These are phyloP conservation scores for Eufriesea mexicana DNA, from an alignment of 1,140 invertebrate genomes.

Conservation along the genomic window DNA sequence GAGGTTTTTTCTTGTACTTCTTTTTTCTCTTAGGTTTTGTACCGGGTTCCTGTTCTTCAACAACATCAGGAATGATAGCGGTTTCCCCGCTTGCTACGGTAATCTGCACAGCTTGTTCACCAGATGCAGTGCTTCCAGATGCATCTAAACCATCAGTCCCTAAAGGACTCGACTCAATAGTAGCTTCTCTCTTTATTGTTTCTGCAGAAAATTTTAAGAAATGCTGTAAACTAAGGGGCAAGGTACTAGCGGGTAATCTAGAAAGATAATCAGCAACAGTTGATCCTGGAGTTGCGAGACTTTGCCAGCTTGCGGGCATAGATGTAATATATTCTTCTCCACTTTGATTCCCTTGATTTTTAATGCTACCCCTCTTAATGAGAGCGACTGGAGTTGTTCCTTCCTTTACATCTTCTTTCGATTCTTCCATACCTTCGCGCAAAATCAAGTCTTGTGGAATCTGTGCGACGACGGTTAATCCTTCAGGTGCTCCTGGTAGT, in stretches of 20 bases:
- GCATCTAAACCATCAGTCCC: constrained; percentile 78
- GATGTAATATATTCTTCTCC: constrained; percentile 77
- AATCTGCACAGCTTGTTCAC: constrained; percentile 78
- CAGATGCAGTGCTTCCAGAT: constrained; percentile 72
- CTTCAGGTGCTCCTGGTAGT: constrained; percentile 82
- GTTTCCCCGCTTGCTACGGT: constrained; percentile 78
- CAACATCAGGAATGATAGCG: constrained; percentile 82
- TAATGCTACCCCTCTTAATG: constrained; percentile 82
- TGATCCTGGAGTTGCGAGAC: constrained; percentile 86
- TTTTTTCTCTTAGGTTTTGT: constrained; percentile 88
- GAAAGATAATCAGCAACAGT: constrained; percentile 92
- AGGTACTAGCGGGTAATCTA: constrained; percentile 84
- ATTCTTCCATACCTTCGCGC: constrained; percentile 82
- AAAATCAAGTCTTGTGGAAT: constrained; percentile 87
- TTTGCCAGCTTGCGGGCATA: constrained; percentile 86
- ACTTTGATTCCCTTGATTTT: constrained; percentile 75
- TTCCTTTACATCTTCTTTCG: constrained; percentile 81
- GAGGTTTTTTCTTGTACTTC: constrained; percentile 91
- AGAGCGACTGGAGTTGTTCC: constrained; percentile 82
- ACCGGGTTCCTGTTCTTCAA: constrained; percentile 80
- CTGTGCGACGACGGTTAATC: constrained; percentile 86
- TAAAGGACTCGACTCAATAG: constrained; percentile 82
- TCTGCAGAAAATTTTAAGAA: constrained; percentile 85
- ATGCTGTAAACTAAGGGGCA: constrained; percentile 83
- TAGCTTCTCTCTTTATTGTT: constrained; percentile 82